A percentile compares a stretch with the other conserved stretches of the same genome.
phyloP scores from a whole-genome alignment of 2,797 vertebrate genomes.

The Leptoclinus maculatus region DNA sequence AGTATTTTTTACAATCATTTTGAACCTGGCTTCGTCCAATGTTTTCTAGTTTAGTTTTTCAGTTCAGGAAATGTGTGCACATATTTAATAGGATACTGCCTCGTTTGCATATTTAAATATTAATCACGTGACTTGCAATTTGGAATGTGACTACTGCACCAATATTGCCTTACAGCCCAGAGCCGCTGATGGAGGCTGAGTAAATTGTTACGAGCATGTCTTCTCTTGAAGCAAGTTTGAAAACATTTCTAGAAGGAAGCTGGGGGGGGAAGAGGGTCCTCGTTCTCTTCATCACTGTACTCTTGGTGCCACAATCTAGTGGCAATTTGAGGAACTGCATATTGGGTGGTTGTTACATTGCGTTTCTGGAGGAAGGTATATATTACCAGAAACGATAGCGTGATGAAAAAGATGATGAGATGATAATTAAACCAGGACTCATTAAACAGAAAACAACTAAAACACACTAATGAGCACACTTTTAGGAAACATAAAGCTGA shows the following conservation, averaged over 20 bases:
- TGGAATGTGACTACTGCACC: not conserved
- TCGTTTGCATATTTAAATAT: too few species aligned
- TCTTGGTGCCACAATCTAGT: not conserved
- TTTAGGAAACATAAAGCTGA: not conserved
- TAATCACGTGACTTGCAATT: not conserved
- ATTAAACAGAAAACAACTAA: not conserved
- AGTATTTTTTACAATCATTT: too few species aligned
- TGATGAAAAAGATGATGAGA: not conserved
- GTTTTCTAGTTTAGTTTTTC: too few species aligned
- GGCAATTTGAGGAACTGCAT: too few species aligned
- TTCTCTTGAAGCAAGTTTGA: not conserved
- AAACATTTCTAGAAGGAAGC: not conserved
- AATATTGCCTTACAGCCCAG: not conserved
- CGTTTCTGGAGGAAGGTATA: not conserved
- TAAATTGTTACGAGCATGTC: not conserved
- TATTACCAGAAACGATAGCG: not conserved
- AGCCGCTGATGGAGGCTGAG: not conserved
- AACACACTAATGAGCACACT: not conserved
- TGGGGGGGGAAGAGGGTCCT: not conserved
- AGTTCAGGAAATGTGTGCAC: too few species aligned
- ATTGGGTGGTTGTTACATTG: too few species aligned
- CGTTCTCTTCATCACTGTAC: not conserved
- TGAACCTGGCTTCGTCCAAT: too few species aligned
- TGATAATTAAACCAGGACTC: conserved; percentile 6
- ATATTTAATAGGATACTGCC: too few species aligned